Evolutionary conservation across 30 jellyfish, hydroid and myxozoan species (phyloP), one percentile per base, ranked within the genome.

Genomic region (Haliclystus octoradiatus): DNA sequence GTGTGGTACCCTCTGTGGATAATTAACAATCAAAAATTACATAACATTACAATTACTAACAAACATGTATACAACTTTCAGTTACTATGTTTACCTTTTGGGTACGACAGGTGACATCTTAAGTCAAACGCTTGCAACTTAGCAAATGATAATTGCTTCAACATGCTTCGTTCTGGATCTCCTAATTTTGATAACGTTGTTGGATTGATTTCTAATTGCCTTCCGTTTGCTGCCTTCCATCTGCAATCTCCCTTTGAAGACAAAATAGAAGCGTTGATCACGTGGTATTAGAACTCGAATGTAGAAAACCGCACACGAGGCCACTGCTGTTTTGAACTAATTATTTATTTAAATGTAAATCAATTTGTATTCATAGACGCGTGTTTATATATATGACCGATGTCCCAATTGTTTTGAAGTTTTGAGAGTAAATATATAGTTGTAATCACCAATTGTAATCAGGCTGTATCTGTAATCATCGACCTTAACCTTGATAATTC

Each of bases 181-280:
- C 92, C 71, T 31, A 88, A 66, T 34, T 63, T 68, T 22, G 77
- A 34, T 31, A 88, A 52, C 19, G 71, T 49, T 2, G 89, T 88
- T 49, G 74, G 81, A 33, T 61, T 68, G 31, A 88, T 66, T 4
- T 66, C 52, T 28, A 88, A 68, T 28, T 64, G 61, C 70, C 94
- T 62, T 34, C 93, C 97, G 50, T 92, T 92, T 2, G 94, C 93
- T 29, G 97, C 75, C 25, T 51, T 65, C 97, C 97, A 88, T 27
- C 87, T 30, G 49, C 94, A 78, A 28, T 69, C 80, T 14, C 71
- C 92, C 96, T 86, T 25, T 19, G 77, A 77, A 12, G 27, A 19
- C 13, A 81, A 15, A 27, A 34, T 34, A 73, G 22, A 30, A 7
- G 2, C 22, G 2, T 25, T 24, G 26, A 62, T 19, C 31, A 62